phyloP scores from a whole-genome alignment of 2,888 invertebrate species.

The Patella caerulea region DNA sequence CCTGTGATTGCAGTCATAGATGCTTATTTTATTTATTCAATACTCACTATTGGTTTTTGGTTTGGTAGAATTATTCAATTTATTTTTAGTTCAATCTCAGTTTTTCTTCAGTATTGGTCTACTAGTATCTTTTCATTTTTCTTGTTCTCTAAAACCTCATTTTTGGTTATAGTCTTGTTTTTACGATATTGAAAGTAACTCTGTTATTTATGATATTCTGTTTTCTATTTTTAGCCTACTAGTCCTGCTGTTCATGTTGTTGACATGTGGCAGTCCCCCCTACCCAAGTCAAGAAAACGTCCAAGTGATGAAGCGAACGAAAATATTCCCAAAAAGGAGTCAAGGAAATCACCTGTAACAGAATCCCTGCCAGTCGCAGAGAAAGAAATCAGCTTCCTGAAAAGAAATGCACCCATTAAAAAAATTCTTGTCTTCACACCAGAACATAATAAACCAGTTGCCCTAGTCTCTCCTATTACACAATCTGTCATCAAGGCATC shows the following conservation, averaged over 20 bases:
- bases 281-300: conserved; percentile 37
- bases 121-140: no score
- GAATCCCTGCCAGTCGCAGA: conserved; percentile 43
- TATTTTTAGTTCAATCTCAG: no score
- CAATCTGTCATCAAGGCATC: conserved; percentile 44
- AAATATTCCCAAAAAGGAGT: conserved; percentile 30
- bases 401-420: conserved; percentile 21
- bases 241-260: conserved; percentile 57
- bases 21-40: no score
- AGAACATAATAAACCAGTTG: conserved; percentile 42
- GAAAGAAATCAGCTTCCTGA: conserved; percentile 46
- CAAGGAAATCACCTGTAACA: conserved; percentile 25
- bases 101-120: no score
- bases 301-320: conserved; percentile 38
- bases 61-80: no score
- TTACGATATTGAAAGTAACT: not conserved
- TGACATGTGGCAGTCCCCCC: conserved; percentile 46
- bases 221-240: conserved; percentile 38
- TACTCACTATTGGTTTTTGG: no score
- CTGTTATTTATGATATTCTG: conserved; percentile 15
- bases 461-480: conserved; percentile 55
- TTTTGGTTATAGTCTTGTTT: not conserved
- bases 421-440: conserved; percentile 44
- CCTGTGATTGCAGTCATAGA: no score
- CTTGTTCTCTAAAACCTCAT: no score